Percentiles rank a stretch among this genome's conserved stretches.
Evolutionary conservation across 2,888 invertebrate species (phyloP).

Genomic region (Drosophila aldrichi): DNA sequence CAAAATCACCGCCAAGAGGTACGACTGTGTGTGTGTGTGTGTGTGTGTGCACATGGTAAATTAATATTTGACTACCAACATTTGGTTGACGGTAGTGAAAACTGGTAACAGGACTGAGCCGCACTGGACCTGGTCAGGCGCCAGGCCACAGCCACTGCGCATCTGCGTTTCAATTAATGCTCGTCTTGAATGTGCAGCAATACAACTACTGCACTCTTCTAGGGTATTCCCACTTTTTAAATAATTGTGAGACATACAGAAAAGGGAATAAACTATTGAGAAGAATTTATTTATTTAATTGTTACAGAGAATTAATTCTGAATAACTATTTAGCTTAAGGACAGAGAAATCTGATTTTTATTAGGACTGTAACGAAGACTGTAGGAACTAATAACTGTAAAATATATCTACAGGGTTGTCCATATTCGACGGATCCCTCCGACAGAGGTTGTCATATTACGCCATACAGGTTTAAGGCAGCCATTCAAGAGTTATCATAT

Average conservation of each 20-base stretch:
- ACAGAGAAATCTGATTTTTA: too few relatives aligned
- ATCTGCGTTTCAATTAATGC: conserved; percentile 47
- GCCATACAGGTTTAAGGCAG: too few relatives aligned
- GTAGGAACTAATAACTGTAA: too few relatives aligned
- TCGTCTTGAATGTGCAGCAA: conserved; percentile 20
- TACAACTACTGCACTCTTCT: neutral
- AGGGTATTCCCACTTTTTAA: neutral
- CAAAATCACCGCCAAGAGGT: conserved; percentile 58
- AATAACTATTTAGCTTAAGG: too few relatives aligned
- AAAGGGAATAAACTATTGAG: too few relatives aligned
- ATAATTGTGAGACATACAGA: neutral
- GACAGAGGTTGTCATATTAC: too few relatives aligned
- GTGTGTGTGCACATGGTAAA: conserved; percentile 41
- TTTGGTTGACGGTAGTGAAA: conserved; percentile 62
- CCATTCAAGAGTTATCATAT: too few relatives aligned
- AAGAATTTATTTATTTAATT: too few relatives aligned
- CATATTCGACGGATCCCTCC: too few relatives aligned
- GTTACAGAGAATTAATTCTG: too few relatives aligned
- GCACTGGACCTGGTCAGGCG: neutral
- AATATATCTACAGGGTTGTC: too few relatives aligned
- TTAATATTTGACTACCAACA: conserved; percentile 64
- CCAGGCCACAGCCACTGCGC: conserved; percentile 24
- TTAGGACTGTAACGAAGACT: too few relatives aligned
- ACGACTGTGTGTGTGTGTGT: neutral
- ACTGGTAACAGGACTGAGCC: conserved; percentile 35